These are phyloP conservation scores for Sycophaga agraensis DNA, from an alignment of 1,140 invertebrate genomes.

Conservation along the genomic window DNA sequence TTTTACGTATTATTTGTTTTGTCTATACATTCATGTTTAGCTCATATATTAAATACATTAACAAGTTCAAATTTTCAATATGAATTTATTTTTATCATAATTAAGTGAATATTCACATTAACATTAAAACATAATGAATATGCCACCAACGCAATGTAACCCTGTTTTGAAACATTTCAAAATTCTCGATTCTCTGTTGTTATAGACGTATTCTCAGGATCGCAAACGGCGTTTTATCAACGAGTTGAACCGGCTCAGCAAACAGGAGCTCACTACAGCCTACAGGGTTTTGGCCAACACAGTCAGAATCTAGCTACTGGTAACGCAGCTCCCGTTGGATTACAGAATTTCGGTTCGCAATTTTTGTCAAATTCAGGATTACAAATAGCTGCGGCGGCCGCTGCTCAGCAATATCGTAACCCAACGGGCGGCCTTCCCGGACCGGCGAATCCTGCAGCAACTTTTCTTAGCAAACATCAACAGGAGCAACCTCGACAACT, in stretches of 20 bases:
- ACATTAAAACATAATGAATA: no score
- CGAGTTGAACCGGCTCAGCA: slow-evolving; percentile 58
- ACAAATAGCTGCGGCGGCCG: slow-evolving; percentile 56
- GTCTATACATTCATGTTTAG: no score
- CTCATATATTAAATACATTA: no score
- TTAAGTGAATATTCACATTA: no score
- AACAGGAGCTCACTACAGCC: slow-evolving; percentile 56
- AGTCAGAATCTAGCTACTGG: slow-evolving; percentile 55
- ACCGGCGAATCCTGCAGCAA: slow-evolving; percentile 54
- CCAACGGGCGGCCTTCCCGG: slow-evolving; percentile 56
- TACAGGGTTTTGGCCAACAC: slow-evolving; percentile 57
- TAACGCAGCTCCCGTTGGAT: slow-evolving; percentile 57
- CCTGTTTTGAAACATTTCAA: no score
- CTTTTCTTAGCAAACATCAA: slow-evolving; percentile 60
- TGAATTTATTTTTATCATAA: no score
- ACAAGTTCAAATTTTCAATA: no score
- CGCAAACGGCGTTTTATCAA: slow-evolving; percentile 60
- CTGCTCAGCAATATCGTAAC: slow-evolving; percentile 60
- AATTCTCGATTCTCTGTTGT: no score
- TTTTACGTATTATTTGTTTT: no score
- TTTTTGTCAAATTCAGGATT: slow-evolving; percentile 60
- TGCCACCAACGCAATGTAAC: no score
- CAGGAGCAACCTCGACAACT: slow-evolving; percentile 62
- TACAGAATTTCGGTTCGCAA: slow-evolving; percentile 65
- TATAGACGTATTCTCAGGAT: slow-evolving; percentile 53